A percentile compares a stretch with the other conserved stretches of the same genome.
phyloP scores from a whole-genome alignment of 2,888 invertebrate species.

The Drosophila ezoana region DNA sequence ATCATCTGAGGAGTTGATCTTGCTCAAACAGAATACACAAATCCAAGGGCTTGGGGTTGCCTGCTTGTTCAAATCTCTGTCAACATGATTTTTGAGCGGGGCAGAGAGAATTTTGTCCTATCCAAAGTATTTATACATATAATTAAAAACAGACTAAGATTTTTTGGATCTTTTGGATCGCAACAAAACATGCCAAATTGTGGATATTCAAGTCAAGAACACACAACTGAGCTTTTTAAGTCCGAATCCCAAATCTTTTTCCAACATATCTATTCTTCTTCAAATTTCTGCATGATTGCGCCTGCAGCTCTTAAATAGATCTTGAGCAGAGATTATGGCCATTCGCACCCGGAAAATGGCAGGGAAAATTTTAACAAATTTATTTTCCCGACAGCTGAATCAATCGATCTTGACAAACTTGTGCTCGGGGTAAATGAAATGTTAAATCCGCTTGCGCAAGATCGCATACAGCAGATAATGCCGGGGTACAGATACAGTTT shows the following conservation, averaged over 20 bases:
- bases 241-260: too few relatives aligned
- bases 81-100: too few relatives aligned
- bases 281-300: conserved; percentile 10
- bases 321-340: conserved; percentile 30
- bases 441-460: conserved; percentile 58
- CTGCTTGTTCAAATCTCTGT: too few relatives aligned
- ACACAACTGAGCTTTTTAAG: too few relatives aligned
- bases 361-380: conserved; percentile 34
- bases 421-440: conserved; percentile 55
- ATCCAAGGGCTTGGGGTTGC: too few relatives aligned
- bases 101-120: too few relatives aligned
- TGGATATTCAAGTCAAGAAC: too few relatives aligned
- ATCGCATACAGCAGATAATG: conserved; percentile 22
- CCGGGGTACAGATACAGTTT: conserved; percentile 14
- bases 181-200: too few relatives aligned
- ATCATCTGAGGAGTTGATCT: neutral
- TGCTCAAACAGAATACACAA: neutral
- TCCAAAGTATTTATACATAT: too few relatives aligned
- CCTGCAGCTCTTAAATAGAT: conserved; percentile 16
- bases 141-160: too few relatives aligned
- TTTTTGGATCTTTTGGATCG: too few relatives aligned
- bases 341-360: conserved; percentile 41
- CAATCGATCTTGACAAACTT: conserved; percentile 50
- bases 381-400: conserved; percentile 35
- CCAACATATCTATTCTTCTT: too few relatives aligned